A percentile compares a stretch with the other conserved stretches of the same genome.
Conservation (phyloP, 2,888 invertebrate species). For the Gari tellinella region DNA sequence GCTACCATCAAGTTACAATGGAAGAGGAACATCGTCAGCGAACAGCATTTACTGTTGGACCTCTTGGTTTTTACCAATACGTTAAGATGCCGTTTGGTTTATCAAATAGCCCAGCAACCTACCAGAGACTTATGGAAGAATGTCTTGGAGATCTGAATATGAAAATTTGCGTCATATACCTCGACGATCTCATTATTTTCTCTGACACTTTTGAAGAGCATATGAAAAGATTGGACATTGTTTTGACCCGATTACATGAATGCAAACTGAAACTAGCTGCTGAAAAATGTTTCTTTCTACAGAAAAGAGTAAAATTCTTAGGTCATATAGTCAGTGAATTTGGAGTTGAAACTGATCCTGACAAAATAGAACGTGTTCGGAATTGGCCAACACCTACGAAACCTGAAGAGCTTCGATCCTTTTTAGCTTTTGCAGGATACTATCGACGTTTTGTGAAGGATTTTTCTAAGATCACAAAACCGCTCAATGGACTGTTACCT, state of each 20-base stretch:
- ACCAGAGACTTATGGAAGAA: too few relatives aligned
- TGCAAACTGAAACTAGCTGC: slow-evolving; percentile 5
- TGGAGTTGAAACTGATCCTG: slow-evolving; percentile 6
- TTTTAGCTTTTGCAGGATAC: slow-evolving; percentile 8
- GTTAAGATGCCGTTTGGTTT: slow-evolving; percentile 10
- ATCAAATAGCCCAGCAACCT: neutral
- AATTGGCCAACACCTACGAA: slow-evolving; percentile 1
- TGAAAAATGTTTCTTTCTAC: slow-evolving; percentile 9
- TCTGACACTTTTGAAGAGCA: slow-evolving; percentile 8
- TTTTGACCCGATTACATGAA: neutral
- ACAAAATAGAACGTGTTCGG: too few relatives aligned
- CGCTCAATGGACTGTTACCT: slow-evolving; percentile 2
- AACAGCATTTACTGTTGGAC: too few relatives aligned
- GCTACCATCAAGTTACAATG: too few relatives aligned
- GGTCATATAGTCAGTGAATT: slow-evolving; percentile 3
- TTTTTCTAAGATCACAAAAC: slow-evolving; percentile 9
- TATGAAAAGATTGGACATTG: neutral
- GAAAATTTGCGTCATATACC: slow-evolving; percentile 3
- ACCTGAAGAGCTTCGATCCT: slow-evolving; percentile 2
- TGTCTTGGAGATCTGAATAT: slow-evolving; percentile 2
- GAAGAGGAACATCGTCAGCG: too few relatives aligned
- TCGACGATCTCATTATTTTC: slow-evolving; percentile 13
- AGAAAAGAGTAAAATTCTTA: neutral
- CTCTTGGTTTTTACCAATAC: neutral
- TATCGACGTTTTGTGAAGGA: neutral